Evolutionary conservation across 2,888 invertebrate species (phyloP).

Genomic region (Diaprepes abbreviatus): DNA sequence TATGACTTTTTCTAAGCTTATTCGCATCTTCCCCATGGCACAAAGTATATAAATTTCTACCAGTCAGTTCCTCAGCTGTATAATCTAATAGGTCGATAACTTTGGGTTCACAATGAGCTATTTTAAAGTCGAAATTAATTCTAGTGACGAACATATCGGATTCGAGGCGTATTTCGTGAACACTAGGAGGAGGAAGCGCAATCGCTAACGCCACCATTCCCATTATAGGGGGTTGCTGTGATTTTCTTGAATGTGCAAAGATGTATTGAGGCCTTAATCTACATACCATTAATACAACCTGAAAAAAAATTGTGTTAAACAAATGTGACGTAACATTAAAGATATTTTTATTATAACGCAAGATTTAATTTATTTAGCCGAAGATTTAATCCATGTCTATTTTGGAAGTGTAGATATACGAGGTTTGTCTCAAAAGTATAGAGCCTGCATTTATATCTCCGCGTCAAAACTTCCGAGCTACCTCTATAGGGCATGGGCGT

Average conservation of each 20-base stretch:
- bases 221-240: constrained; percentile 83
- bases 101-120: constrained; percentile 98
- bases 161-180: constrained; percentile 96
- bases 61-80: constrained; percentile 92
- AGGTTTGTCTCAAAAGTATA: too few species aligned
- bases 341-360: too few species aligned
- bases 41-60: constrained; percentile 92
- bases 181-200: constrained; percentile 95
- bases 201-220: constrained; percentile 97
- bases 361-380: too few species aligned
- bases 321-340: too few species aligned
- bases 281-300: constrained; percentile 95
- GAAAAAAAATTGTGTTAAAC: too few species aligned
- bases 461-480: too few species aligned
- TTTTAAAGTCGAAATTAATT: constrained; percentile 95
- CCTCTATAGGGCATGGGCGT: too few species aligned
- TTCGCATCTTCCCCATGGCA: constrained; percentile 97
- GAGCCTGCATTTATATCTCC: too few species aligned
- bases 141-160: constrained; percentile 97
- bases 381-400: too few species aligned
- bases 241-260: constrained; percentile 90
- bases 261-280: constrained; percentile 93
- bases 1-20: constrained; percentile 93
- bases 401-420: too few species aligned
- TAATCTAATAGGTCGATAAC: constrained; percentile 94